These are phyloP conservation scores for Pasiphila rectangulata DNA, from an alignment of 2,888 invertebrate genomes.

Conservation along the genomic window DNA sequence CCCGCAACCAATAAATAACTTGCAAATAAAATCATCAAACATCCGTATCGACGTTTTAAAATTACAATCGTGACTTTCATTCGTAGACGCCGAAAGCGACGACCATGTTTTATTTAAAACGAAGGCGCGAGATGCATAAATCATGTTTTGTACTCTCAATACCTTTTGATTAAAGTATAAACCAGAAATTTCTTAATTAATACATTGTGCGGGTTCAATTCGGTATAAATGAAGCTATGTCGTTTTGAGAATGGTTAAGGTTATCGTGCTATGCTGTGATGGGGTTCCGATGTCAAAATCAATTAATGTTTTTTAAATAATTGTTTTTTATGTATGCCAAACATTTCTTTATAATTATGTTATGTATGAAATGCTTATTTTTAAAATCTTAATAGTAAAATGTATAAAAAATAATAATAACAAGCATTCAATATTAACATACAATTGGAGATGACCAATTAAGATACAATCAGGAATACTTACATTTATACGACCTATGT, in stretches of 20 bases:
- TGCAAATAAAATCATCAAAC: conserved; percentile 42
- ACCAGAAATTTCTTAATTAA: conserved; percentile 44
- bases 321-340: no score
- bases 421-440: no score
- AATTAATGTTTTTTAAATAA: no score
- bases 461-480: no score
- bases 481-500: no score
- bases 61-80: conserved; percentile 78
- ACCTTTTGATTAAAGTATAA: conserved; percentile 70
- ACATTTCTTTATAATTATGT: no score
- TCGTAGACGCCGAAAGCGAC: conserved; percentile 73
- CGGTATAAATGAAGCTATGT: conserved; percentile 24
- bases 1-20: conserved; percentile 34
- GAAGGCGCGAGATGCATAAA: conserved; percentile 71
- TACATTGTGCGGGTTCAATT: conserved; percentile 30
- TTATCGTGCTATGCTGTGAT: no score
- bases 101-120: conserved; percentile 75
- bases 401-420: no score
- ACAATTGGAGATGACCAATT: no score
- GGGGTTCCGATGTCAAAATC: not conserved
- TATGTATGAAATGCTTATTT: not conserved
- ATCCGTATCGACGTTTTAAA: conserved; percentile 70
- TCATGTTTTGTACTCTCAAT: conserved; percentile 63
- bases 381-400: no score
- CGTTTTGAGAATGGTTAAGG: conserved; percentile 20